Percentiles rank a stretch among this genome's conserved stretches.
phyloP scores from a whole-genome alignment of 2,113 vertebrate genomes.

The Pygoscelis antarcticus region DNA sequence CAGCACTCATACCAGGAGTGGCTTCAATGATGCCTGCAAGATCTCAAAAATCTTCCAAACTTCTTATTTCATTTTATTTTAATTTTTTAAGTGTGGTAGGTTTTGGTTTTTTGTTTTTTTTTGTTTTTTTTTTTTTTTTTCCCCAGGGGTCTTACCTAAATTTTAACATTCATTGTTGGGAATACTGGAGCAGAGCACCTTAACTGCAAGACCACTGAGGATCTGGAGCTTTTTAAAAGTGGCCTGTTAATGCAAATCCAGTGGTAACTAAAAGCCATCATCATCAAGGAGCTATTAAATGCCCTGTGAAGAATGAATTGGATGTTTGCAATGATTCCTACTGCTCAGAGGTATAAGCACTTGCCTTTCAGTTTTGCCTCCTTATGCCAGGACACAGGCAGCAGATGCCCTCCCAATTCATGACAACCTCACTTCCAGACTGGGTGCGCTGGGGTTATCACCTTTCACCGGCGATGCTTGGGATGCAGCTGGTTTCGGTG shows the following conservation, averaged over 20 bases:
- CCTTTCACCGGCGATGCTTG: accelerated
- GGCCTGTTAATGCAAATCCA: neutral
- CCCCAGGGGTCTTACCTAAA: neutral
- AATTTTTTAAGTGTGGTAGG: no score
- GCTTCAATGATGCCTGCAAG: neutral
- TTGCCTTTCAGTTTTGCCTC: neutral
- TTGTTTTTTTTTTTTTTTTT: neutral
- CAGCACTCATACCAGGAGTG: neutral
- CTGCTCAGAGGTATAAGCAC: neutral
- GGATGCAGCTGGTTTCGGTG: neutral
- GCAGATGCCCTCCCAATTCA: neutral
- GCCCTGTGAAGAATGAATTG: neutral
- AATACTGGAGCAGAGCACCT: neutral
- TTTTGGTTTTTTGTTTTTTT: neutral
- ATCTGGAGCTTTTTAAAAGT: neutral
- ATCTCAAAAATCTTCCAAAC: neutral
- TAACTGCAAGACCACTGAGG: neutral
- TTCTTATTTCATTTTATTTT: neutral
- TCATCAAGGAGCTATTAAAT: neutral
- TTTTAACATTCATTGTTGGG: neutral
- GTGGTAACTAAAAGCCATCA: neutral
- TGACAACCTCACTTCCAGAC: neutral
- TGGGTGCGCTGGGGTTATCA: neutral
- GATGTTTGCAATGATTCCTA: neutral
- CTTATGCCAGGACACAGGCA: neutral